phyloP scores from a whole-genome alignment of 2,888 invertebrate species.

The Tipula unca region DNA sequence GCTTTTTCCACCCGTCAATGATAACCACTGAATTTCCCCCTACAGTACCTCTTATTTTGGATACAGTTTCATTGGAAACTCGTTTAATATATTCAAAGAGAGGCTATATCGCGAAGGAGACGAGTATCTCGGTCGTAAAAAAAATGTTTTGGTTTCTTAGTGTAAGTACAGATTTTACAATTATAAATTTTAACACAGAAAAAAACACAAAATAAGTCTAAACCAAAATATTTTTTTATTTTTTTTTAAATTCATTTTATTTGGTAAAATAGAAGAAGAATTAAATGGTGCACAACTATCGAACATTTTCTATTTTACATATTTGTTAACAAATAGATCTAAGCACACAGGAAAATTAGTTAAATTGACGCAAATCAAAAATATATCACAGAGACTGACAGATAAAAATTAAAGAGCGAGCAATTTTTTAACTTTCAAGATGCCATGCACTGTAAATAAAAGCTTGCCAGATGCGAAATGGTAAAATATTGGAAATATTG shows the following conservation, averaged over 20 bases:
- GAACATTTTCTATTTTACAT: not conserved
- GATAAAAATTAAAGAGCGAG: not conserved
- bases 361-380: not conserved
- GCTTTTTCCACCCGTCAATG: too few species aligned
- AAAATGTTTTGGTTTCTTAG: not conserved
- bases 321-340: not conserved
- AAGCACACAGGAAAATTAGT: not conserved
- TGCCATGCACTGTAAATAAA: not conserved
- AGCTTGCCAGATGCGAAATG: not conserved
- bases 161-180: not conserved
- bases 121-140: too few species aligned
- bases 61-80: too few species aligned
- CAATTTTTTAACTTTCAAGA: not conserved
- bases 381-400: slow-evolving; percentile 8
- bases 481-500: too few species aligned
- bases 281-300: not conserved
- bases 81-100: too few species aligned
- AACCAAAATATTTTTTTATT: not conserved
- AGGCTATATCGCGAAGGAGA: too few species aligned
- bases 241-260: not conserved
- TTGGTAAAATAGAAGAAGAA: not conserved
- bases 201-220: not conserved
- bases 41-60: too few species aligned
- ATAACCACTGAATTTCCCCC: too few species aligned
- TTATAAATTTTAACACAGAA: not conserved